Base-by-base conservation (phyloP, 2,797 vertebrate species). In the Notolepis coatsorum region DNA sequence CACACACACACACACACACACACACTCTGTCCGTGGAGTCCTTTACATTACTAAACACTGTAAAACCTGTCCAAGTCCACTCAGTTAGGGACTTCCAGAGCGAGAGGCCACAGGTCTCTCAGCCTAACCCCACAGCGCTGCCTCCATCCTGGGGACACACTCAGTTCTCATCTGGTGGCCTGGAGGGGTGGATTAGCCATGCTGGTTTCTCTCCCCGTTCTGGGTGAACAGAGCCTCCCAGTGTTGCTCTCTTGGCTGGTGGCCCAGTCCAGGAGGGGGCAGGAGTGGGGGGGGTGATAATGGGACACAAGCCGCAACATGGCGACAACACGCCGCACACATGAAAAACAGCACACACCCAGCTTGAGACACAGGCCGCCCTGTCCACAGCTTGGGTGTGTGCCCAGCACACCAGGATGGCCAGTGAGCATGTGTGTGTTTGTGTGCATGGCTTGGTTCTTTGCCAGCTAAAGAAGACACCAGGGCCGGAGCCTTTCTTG, bases 261-360 rank as follows among this genome's bases (percentile, higher is more conserved):
- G 81, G 91, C 92, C 89, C 87, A 92, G 82, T 79, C 85, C 81
- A 80, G 62, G 73, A 79, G 62, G 70, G 81, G 76, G 73, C 53
- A 55, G 65, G 68, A 71, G 71, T 73, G 67, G 64, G 68, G 56
- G 67, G 84, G 82, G 86, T 90, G 87, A 92, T 93, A 93, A 93
- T 93, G 88, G 88, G 81, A 90, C 90, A 92, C 89, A 87, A 91
- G 84, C 78, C 77, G 64, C 47, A 68, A 91, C 89, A 93, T 87
- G 90, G 81, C 51, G 65, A 84, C 84, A 88, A 92, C 87, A 92
- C 70, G 76, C 69, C 84, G 77, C 82, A 85, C 83, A 88, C 88
- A 83, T 81, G 84, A 86, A 90, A 89, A 93, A 93, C 92, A 93
- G 90, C 88, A 82, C 81, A 82, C 45, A 61, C 80, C 87, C 92